Evolutionary conservation across 2,797 vertebrate species (phyloP), one percentile per base, ranked within the genome.

Genomic region (Aulostomus chinensis): DNA sequence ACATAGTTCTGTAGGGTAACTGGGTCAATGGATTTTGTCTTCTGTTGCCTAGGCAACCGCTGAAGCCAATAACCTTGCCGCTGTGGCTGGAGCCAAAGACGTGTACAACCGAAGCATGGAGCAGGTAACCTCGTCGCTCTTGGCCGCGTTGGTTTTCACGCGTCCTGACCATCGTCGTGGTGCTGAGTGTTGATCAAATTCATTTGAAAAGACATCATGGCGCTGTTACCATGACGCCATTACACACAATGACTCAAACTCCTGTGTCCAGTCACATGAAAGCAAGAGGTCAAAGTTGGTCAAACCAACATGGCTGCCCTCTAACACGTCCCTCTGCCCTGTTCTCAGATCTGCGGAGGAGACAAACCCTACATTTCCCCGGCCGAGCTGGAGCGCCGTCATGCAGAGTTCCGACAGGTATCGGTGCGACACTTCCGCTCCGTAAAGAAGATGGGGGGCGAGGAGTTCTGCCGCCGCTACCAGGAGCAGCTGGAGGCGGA

Each of bases 401-500:
- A 99, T 8, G 88, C 90, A 51, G 92, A 94, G 69, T 81, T 93
- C 34, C 93, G 92, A 34, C 83, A 92, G 31, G 66, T 87, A 4
- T 94, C 95, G 0, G 84, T 99, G 45, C 85, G 84, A 53, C 92
- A 92, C 70, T 99, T 99, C 82, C 81, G 94, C 65, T 91, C 92
- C 0, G 92, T 99, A 51, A 99, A 99, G 89, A 99, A 99, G 88
- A 99, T 99, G 97, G 97, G 97, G 18, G 97, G 97, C 7, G 92
- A 94, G 1, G 96, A 99, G 60, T 99, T 96, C 88, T 96, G 96
- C 73, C 93, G 86, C 50, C 93, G 92, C 43, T 99, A 98, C 85
- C 96, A 97, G 89, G 93, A 88, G 41, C 95, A 94, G 81, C 92
- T 99, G 5, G 96, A 98, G 85, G 59, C 80, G 0, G 96, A 98